phyloP scores from a whole-genome alignment of 1,140 invertebrate genomes.

The Belonocnema kinseyi region DNA sequence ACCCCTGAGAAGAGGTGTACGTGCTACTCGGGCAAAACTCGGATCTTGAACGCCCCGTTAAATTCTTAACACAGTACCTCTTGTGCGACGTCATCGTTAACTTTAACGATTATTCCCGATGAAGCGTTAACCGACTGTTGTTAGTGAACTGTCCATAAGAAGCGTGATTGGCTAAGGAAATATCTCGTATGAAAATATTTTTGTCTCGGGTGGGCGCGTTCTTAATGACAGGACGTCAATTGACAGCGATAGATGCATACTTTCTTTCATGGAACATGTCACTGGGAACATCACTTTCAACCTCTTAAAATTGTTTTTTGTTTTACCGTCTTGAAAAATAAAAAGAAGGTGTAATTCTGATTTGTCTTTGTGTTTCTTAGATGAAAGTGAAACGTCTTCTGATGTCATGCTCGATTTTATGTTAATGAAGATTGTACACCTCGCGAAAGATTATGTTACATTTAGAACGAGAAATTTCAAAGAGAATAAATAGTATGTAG shows the following conservation, averaged over 20 bases:
- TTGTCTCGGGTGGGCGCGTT: neutral
- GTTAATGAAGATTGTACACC: no score
- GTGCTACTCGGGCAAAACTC: slow-evolving; percentile 7
- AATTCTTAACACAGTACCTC: slow-evolving; percentile 4
- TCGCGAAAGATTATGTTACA: no score
- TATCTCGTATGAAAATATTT: slow-evolving; percentile 11
- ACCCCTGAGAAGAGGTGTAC: neutral
- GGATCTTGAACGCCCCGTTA: slow-evolving; percentile 9
- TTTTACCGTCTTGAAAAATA: neutral
- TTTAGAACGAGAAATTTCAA: no score
- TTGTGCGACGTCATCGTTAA: slow-evolving; percentile 14
- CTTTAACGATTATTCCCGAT: slow-evolving; percentile 13
- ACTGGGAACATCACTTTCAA: slow-evolving; percentile 2
- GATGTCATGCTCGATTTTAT: neutral
- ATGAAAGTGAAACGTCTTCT: neutral
- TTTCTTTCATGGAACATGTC: slow-evolving; percentile 14
- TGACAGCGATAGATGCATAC: neutral
- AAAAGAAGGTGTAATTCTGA: neutral
- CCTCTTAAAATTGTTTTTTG: neutral
- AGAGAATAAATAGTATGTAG: no score
- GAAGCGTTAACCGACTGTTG: slow-evolving; percentile 23
- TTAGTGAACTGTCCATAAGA: slow-evolving; percentile 9
- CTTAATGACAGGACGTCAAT: slow-evolving; percentile 10
- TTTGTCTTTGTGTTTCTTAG: neutral
- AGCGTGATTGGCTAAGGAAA: neutral